A percentile compares a stretch with the other conserved stretches of the same genome.
Evolutionary conservation across 2,888 invertebrate genomes (phyloP).

Genomic region (Plagodis dolabraria): DNA sequence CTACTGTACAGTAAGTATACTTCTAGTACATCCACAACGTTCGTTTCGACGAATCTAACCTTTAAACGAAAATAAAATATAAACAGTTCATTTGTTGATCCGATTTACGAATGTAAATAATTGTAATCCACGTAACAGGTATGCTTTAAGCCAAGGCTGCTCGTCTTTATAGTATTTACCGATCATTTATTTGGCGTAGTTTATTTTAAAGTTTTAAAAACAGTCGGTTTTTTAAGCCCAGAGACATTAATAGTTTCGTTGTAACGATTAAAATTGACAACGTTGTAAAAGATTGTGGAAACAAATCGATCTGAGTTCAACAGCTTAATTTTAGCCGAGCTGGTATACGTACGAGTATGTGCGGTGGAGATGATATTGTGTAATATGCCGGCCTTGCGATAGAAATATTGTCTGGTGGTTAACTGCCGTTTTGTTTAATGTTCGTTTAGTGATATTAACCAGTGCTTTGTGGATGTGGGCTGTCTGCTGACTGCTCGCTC

Average conservation of each 20-base stretch:
- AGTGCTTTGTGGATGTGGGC: slow-evolving; percentile 11
- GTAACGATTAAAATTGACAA: slow-evolving; percentile 26
- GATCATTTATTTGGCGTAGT: slow-evolving; percentile 44
- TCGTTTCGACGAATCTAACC: slow-evolving; percentile 21
- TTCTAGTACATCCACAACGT: neutral
- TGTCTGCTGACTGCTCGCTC: neutral
- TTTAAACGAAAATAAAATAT: slow-evolving; percentile 60
- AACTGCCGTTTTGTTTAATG: slow-evolving; percentile 18
- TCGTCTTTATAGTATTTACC: slow-evolving; percentile 39
- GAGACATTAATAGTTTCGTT: slow-evolving; percentile 21
- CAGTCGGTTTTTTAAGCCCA: slow-evolving; percentile 16
- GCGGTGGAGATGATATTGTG: slow-evolving; percentile 4
- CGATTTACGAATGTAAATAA: slow-evolving; percentile 74
- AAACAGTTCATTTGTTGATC: slow-evolving; percentile 63
- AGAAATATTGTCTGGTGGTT: slow-evolving; percentile 19
- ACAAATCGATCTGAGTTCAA: neutral
- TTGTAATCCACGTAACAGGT: slow-evolving; percentile 56
- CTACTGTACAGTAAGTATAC: too few species aligned
- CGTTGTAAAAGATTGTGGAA: slow-evolving; percentile 13
- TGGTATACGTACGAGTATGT: neutral
- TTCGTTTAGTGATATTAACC: slow-evolving; percentile 18
- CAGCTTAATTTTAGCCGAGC: neutral
- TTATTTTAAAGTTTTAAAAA: slow-evolving; percentile 21
- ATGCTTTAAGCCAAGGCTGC: slow-evolving; percentile 52
- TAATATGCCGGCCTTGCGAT: slow-evolving; percentile 14